Conservation (phyloP, 2,797 vertebrate genomes). For the Hippoglossus hippoglossus region DNA sequence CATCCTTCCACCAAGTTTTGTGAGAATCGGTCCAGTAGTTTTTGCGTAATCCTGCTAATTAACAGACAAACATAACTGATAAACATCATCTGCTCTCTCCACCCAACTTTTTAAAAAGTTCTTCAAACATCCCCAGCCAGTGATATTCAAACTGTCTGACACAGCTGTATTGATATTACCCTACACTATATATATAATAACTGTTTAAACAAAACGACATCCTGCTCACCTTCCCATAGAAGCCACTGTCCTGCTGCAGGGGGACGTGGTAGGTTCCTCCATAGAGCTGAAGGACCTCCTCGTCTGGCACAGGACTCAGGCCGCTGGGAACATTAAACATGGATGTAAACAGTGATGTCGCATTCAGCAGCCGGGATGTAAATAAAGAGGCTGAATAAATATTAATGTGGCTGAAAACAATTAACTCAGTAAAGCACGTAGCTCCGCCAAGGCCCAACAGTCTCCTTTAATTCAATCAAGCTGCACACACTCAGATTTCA, state of each 20-base stretch:
- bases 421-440: too few relatives aligned
- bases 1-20: too few relatives aligned
- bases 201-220: too few relatives aligned
- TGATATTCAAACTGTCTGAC: background rate
- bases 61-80: too few relatives aligned
- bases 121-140: background rate
- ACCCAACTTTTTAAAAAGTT: background rate
- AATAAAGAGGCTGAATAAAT: background rate
- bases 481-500: too few relatives aligned
- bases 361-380: background rate
- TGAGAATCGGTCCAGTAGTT: too few relatives aligned
- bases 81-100: background rate
- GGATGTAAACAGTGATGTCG: background rate
- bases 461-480: too few relatives aligned
- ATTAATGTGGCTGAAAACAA: too few relatives aligned
- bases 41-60: too few relatives aligned
- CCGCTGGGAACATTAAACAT: conserved; percentile 77
- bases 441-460: too few relatives aligned
- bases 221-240: conserved; percentile 88
- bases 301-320: conserved; percentile 85
- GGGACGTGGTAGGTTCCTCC: conserved; percentile 88
- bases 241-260: conserved; percentile 88
- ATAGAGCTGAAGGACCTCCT: conserved; percentile 86
- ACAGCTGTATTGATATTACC: too few relatives aligned
- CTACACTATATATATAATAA: background rate